Evolutionary conservation across 1,140 invertebrate genomes (phyloP).

Genomic region (Leptonema lineaticorne): DNA sequence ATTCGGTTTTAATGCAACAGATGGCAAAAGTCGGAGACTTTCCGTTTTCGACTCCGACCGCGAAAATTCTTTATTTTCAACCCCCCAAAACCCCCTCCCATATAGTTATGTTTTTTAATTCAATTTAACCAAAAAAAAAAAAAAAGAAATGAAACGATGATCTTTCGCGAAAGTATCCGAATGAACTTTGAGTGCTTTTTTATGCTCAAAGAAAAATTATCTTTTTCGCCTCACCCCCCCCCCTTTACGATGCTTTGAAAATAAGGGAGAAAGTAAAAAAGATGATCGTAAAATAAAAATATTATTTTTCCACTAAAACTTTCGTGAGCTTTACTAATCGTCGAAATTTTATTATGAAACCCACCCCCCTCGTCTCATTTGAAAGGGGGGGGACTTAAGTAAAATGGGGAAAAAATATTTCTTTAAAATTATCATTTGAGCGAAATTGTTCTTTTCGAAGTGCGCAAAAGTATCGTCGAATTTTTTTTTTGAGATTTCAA

Average conservation of each 20-base stretch:
- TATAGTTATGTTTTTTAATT: not conserved
- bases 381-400: too few relatives aligned
- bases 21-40: constrained; percentile 6
- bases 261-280: too few relatives aligned
- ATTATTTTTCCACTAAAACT: not conserved
- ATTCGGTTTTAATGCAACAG: constrained; percentile 35
- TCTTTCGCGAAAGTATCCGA: constrained; percentile 11
- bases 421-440: too few relatives aligned
- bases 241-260: too few relatives aligned
- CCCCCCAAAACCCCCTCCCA: not conserved
- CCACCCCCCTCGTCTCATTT: too few relatives aligned
- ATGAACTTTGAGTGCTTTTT: constrained; percentile 19
- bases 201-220: constrained; percentile 6
- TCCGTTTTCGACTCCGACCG: too few relatives aligned
- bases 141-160: constrained; percentile 3
- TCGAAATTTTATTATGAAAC: too few relatives aligned
- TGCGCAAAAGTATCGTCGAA: too few relatives aligned
- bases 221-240: constrained; percentile 15
- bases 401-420: too few relatives aligned
- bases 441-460: too few relatives aligned
- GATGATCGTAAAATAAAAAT: constrained; percentile 4
- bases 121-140: not conserved
- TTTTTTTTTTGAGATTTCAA: too few relatives aligned
- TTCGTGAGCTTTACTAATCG: too few relatives aligned
- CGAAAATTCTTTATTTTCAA: not conserved